Conservation (phyloP, 2,113 vertebrate species). For the Toxotes jaculatrix region DNA sequence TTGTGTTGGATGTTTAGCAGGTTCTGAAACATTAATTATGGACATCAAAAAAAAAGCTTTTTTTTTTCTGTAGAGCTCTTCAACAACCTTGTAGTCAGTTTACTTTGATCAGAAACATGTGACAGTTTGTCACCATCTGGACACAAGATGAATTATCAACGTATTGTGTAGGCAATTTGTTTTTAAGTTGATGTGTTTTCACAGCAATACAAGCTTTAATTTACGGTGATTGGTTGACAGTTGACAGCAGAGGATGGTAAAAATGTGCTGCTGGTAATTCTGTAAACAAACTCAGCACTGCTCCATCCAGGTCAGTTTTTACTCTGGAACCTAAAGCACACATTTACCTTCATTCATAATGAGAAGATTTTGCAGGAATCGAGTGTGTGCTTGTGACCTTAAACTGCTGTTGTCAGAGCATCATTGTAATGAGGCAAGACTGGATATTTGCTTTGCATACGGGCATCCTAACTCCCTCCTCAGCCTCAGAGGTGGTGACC, state of each 20-base stretch:
- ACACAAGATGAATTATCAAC: background rate
- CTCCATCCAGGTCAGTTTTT: slow-evolving; percentile 17
- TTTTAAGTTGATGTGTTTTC: slow-evolving; percentile 5
- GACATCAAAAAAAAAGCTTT: background rate
- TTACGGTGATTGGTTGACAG: background rate
- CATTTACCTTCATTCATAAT: slow-evolving; percentile 4
- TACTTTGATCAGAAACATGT: background rate
- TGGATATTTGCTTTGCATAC: slow-evolving; percentile 29
- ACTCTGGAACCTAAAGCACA: background rate
- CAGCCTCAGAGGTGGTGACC: background rate
- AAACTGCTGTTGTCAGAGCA: slow-evolving; percentile 21
- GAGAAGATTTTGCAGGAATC: slow-evolving; percentile 6
- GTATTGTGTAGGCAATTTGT: slow-evolving; percentile 11
- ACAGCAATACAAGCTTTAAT: slow-evolving; percentile 7
- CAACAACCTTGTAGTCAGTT: slow-evolving; percentile 8
- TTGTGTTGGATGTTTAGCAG: background rate
- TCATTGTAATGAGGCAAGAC: slow-evolving; percentile 46
- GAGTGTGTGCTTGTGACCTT: slow-evolving; percentile 1
- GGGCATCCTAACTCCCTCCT: slow-evolving; percentile 5
- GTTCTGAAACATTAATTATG: background rate
- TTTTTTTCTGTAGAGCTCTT: background rate
- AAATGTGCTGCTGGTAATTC: background rate
- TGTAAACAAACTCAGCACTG: slow-evolving; percentile 34
- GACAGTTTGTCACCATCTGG: background rate
- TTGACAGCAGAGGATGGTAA: background rate